Conservation (phyloP, 2,888 invertebrate genomes). For the Rhagonycha fulva region DNA sequence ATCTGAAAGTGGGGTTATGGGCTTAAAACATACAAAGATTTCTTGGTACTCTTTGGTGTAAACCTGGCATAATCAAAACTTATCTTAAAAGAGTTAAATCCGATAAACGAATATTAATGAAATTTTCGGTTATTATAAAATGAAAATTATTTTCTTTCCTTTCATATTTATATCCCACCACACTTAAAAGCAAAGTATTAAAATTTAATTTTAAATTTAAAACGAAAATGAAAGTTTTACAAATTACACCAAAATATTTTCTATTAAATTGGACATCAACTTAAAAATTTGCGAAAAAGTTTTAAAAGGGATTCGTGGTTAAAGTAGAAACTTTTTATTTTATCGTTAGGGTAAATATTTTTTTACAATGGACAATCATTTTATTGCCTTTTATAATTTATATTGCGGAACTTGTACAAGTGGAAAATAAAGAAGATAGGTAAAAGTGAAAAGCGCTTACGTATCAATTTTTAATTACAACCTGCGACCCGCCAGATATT, state of each 20-base stretch:
- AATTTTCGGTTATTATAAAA: neutral
- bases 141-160: neutral
- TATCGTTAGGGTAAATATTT: neutral
- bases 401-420: neutral
- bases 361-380: neutral
- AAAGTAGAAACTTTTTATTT: neutral
- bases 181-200: too few relatives aligned
- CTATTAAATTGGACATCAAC: neutral
- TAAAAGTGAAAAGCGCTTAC: too few relatives aligned
- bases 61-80: too few relatives aligned
- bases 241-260: neutral
- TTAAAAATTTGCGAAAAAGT: neutral
- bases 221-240: neutral
- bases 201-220: neutral
- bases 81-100: too few relatives aligned
- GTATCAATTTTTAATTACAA: too few relatives aligned
- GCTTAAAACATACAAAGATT: too few relatives aligned
- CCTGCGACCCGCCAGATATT: too few relatives aligned
- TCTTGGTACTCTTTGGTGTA: too few relatives aligned
- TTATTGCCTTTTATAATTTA: neutral
- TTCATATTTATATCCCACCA: neutral
- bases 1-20: too few relatives aligned
- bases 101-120: neutral
- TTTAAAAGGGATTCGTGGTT: neutral
- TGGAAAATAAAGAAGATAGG: too few relatives aligned